Conservation (phyloP, 2,113 vertebrate species). For the Neofelis nebulosa region DNA sequence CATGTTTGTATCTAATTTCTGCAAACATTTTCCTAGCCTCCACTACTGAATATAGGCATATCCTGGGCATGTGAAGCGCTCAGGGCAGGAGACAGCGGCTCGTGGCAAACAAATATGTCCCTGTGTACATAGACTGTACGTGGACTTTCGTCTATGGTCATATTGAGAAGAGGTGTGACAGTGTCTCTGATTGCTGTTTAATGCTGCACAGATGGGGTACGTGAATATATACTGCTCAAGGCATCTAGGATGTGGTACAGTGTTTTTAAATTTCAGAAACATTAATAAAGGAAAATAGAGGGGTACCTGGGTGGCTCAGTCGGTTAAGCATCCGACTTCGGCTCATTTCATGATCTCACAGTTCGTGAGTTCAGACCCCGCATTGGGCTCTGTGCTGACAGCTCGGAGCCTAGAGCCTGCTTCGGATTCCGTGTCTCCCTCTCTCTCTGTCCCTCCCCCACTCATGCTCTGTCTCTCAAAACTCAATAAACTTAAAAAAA, state of each 20-base stretch:
- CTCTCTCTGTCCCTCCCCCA: too few relatives aligned
- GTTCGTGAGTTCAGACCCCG: too few relatives aligned
- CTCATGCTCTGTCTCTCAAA: too few relatives aligned
- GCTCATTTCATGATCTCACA: too few relatives aligned
- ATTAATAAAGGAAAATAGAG: neutral
- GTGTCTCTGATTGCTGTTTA: neutral
- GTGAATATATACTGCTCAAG: neutral
- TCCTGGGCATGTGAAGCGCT: neutral
- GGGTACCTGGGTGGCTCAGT: too few relatives aligned
- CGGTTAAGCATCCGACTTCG: too few relatives aligned
- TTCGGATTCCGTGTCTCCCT: too few relatives aligned
- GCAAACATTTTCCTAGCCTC: neutral
- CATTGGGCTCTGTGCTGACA: too few relatives aligned
- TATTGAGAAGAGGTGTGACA: neutral
- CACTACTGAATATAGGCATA: fast-evolving
- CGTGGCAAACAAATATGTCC: neutral
- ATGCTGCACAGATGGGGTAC: neutral
- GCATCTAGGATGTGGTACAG: neutral
- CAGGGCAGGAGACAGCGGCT: neutral
- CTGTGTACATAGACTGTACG: neutral
- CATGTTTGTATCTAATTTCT: neutral
- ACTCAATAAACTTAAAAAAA: too few relatives aligned
- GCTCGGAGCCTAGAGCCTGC: too few relatives aligned
- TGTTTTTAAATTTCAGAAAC: neutral
- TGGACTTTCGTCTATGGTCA: neutral